These are phyloP conservation scores for Teleogryllus occipitalis DNA, from an alignment of 1,140 invertebrate species.

Conservation along the genomic window DNA sequence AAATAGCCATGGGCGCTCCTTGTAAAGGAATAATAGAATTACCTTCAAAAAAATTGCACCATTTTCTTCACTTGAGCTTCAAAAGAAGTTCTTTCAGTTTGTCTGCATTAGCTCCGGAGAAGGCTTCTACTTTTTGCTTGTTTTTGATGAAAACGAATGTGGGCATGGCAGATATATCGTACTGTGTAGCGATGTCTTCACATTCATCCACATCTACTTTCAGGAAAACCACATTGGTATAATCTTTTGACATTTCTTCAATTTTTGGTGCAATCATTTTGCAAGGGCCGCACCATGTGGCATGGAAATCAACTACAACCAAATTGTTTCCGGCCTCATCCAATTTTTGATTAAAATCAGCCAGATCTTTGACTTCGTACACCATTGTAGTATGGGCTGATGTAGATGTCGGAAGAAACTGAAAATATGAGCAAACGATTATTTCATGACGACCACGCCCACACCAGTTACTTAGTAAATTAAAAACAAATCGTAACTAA, in stretches of 20 bases:
- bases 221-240: slow-evolving; percentile 49
- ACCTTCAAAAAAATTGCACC: too few species aligned
- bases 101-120: slow-evolving; percentile 70
- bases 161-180: slow-evolving; percentile 82
- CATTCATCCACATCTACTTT: slow-evolving; percentile 84
- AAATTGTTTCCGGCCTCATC: slow-evolving; percentile 68
- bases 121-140: slow-evolving; percentile 55
- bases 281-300: slow-evolving; percentile 87
- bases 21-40: too few species aligned
- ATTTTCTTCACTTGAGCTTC: slow-evolving; percentile 42
- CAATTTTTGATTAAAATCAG: slow-evolving; percentile 63
- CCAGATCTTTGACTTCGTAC: slow-evolving; percentile 36
- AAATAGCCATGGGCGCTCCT: too few species aligned
- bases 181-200: slow-evolving; percentile 71
- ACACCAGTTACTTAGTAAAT: too few species aligned
- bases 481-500: too few species aligned
- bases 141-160: slow-evolving; percentile 87
- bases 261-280: slow-evolving; percentile 80
- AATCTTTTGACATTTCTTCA: slow-evolving; percentile 42
- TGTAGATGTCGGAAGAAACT: too few species aligned
- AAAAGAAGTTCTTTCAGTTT: slow-evolving; percentile 58
- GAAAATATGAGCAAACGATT: too few species aligned
- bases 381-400: neutral
- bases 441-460: too few species aligned
- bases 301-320: slow-evolving; percentile 79